These are phyloP conservation scores for Silurus glanis DNA, from an alignment of 2,113 vertebrate species.

Conservation along the genomic window DNA sequence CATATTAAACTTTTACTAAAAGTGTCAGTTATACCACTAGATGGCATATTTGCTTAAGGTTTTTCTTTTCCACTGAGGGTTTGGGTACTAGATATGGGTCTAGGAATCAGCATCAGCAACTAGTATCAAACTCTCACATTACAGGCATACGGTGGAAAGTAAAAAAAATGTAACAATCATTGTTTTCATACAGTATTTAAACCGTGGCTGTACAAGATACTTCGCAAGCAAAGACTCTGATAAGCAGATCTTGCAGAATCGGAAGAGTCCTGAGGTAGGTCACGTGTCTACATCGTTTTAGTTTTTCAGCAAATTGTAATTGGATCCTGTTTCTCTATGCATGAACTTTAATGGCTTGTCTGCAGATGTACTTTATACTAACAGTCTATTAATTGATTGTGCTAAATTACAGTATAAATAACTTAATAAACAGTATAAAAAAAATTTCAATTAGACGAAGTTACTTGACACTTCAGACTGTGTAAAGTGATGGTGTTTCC, in stretches of 20 bases:
- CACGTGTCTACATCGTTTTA: neutral
- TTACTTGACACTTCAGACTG: neutral
- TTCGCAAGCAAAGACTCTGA: constrained; percentile 93
- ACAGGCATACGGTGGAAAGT: neutral
- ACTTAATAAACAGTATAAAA: no score
- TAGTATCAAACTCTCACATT: neutral
- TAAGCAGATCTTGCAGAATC: constrained; percentile 93
- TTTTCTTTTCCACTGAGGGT: neutral
- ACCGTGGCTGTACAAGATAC: constrained; percentile 92
- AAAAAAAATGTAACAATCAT: constrained; percentile 28
- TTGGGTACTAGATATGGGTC: neutral
- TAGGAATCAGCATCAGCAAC: neutral
- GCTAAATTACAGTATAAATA: neutral
- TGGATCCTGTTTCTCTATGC: neutral
- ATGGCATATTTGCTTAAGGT: constrained; percentile 55
- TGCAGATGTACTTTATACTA: neutral
- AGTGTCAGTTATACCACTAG: constrained; percentile 56
- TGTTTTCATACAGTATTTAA: constrained; percentile 83
- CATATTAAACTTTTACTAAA: neutral
- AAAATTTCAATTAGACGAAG: neutral
- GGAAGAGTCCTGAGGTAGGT: constrained; percentile 94
- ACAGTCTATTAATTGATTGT: neutral
- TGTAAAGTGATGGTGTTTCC: neutral
- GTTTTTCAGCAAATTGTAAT: neutral
- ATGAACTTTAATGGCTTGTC: neutral